Conservation (phyloP, 2,888 invertebrate species). For the Drosophila paranaensis region DNA sequence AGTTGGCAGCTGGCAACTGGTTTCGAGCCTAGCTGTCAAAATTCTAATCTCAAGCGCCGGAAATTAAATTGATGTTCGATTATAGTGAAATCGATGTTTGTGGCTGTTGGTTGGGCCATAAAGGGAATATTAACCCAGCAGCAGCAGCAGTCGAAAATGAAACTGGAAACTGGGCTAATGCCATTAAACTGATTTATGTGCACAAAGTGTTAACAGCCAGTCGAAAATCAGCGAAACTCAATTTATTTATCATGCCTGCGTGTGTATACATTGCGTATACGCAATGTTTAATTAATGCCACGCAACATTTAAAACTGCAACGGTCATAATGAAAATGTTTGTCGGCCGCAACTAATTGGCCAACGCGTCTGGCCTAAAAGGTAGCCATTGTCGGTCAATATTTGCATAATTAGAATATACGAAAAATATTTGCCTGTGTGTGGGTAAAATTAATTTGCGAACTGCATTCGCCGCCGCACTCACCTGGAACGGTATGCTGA, state of each 20-base stretch:
- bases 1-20: background rate
- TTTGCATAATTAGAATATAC: constrained; percentile 49
- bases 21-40: constrained; percentile 21
- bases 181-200: constrained; percentile 68
- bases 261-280: constrained; percentile 46
- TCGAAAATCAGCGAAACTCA: constrained; percentile 50
- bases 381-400: constrained; percentile 14
- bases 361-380: constrained; percentile 1
- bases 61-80: constrained; percentile 75
- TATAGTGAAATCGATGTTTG: constrained; percentile 58
- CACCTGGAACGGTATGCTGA: constrained; percentile 93
- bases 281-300: constrained; percentile 56
- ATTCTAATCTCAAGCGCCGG: constrained; percentile 52
- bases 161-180: constrained; percentile 72
- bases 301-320: constrained; percentile 40
- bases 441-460: constrained; percentile 26
- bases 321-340: constrained; percentile 42
- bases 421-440: constrained; percentile 15
- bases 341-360: constrained; percentile 23
- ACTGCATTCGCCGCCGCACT: constrained; percentile 83
- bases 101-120: constrained; percentile 28
- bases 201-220: constrained; percentile 58
- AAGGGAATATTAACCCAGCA: constrained; percentile 34
- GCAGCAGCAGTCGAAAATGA: constrained; percentile 41
- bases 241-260: constrained; percentile 49